Evolutionary conservation across 2,113 vertebrate species (phyloP), one percentile per base, ranked within the genome.

Genomic region (Microcebus jonahi): DNA sequence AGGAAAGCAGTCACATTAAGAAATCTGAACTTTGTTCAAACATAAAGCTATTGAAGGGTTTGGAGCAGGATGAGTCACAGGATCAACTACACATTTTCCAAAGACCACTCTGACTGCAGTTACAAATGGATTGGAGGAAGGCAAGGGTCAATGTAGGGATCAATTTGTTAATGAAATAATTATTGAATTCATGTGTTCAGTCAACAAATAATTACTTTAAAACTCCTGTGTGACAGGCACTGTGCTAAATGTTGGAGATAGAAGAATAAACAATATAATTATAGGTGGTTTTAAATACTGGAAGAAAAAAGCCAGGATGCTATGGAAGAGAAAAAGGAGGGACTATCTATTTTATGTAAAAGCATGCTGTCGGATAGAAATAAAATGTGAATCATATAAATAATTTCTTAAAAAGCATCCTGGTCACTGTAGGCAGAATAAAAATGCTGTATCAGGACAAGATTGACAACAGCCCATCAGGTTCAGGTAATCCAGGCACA

Each of bases 181-280:
- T 68, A 90, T 71, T 94, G 81, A 96, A 86, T 85, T 68, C 45
- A 92, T 86, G n/a, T 77, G n/a, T 92, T 90, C 20, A 50, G 36
- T 90, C 61, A 71, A n/a, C 45, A 90, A 90, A 36, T 42, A 94
- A 75, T 80, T 77, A 88, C 50, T 94, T 94, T 63, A 63, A 77
- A 70, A 81, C 42, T 90, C 42, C 13, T 53, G 2, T 57, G 18
- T 90, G 73, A 61, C 21, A 80, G 25, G 50, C 29, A 80, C 67
- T 71, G 21, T 80, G 12, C 3, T 55, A 67, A 34, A 10, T 80
- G 48, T 79, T 70, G n/a, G 27, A 68, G 10, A 65, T 65, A 57
- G 59, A 89, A 88, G 88, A 23, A 88, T 85, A 94, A 93, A 48
- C 10, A 8, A 75, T 23, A 59, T 39, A 57, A 85, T 76, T 73